Evolutionary conservation across 2,113 vertebrate species (phyloP).

Genomic region (Tangachromis dhanisi): DNA sequence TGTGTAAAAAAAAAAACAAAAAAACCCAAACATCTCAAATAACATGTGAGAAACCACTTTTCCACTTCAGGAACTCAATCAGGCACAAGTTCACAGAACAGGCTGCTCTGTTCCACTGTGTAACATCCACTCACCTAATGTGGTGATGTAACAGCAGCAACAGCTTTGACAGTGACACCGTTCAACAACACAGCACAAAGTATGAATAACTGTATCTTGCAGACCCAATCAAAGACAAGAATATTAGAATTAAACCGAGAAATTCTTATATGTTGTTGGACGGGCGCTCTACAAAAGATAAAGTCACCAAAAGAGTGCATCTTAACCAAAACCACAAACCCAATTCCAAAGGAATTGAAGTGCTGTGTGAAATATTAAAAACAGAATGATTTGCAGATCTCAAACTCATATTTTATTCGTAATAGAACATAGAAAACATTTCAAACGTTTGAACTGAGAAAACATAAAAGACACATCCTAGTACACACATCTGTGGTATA

Average conservation of each 20-base stretch:
- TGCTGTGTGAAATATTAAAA: not conserved
- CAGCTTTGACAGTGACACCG: not conserved
- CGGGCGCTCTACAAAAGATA: not conserved
- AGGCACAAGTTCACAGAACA: not conserved
- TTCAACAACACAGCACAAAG: not conserved
- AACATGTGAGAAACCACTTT: not conserved
- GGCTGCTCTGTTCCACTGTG: not conserved
- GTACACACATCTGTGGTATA: not conserved
- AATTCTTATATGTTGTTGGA: not conserved
- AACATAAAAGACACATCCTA: not conserved
- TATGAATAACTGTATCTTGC: not conserved
- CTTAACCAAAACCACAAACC: not conserved
- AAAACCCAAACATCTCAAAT: accelerated
- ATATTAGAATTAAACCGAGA: not conserved
- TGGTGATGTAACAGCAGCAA: not conserved
- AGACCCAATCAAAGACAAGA: not conserved
- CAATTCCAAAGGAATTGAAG: not conserved
- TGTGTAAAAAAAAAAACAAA: not conserved
- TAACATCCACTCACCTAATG: not conserved
- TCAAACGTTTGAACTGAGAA: not conserved
- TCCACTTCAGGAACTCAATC: not conserved
- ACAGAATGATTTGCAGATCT: not conserved
- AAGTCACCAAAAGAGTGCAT: not conserved
- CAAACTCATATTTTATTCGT: not conserved
- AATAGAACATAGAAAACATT: not conserved